Conservation (phyloP, 1,140 invertebrate genomes). For the Antheraea pernyi region DNA sequence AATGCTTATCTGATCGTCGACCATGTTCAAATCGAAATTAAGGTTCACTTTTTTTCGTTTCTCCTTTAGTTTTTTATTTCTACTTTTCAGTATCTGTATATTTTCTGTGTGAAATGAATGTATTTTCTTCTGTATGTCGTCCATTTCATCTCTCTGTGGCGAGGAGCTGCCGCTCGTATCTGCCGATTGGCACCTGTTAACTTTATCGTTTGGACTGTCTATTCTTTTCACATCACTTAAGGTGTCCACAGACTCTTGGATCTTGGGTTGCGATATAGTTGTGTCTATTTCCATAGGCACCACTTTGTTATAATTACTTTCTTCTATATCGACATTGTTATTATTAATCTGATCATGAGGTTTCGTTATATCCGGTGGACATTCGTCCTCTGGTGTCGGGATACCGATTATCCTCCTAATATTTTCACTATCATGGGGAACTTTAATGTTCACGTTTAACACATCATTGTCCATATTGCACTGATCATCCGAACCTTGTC, state of each 20-base stretch:
- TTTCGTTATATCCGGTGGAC: slow-evolving; percentile 49
- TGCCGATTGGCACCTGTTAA: slow-evolving; percentile 65
- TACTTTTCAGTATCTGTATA: slow-evolving; percentile 80
- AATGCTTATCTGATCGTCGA: slow-evolving; percentile 77
- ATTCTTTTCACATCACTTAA: slow-evolving; percentile 48
- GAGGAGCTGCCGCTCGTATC: slow-evolving; percentile 77
- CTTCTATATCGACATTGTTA: slow-evolving; percentile 59
- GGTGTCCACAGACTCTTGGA: slow-evolving; percentile 55
- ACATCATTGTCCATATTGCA: slow-evolving; percentile 62
- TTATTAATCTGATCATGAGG: slow-evolving; percentile 49
- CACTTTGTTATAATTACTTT: slow-evolving; percentile 60
- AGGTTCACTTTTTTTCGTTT: slow-evolving; percentile 78
- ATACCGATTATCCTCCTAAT: slow-evolving; percentile 70
- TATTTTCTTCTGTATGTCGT: slow-evolving; percentile 81
- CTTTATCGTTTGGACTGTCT: slow-evolving; percentile 60
- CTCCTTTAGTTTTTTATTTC: slow-evolving; percentile 80
- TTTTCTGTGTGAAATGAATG: slow-evolving; percentile 81
- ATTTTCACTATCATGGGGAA: slow-evolving; percentile 58
- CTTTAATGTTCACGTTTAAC: slow-evolving; percentile 58
- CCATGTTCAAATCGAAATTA: slow-evolving; percentile 76
- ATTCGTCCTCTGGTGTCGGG: slow-evolving; percentile 59
- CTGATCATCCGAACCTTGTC: slow-evolving; percentile 69
- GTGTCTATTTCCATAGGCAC: slow-evolving; percentile 72
- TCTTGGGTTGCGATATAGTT: slow-evolving; percentile 56
- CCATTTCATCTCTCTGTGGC: slow-evolving; percentile 77